Conservation (phyloP, 2,113 vertebrate species). For the Calypte anna region DNA sequence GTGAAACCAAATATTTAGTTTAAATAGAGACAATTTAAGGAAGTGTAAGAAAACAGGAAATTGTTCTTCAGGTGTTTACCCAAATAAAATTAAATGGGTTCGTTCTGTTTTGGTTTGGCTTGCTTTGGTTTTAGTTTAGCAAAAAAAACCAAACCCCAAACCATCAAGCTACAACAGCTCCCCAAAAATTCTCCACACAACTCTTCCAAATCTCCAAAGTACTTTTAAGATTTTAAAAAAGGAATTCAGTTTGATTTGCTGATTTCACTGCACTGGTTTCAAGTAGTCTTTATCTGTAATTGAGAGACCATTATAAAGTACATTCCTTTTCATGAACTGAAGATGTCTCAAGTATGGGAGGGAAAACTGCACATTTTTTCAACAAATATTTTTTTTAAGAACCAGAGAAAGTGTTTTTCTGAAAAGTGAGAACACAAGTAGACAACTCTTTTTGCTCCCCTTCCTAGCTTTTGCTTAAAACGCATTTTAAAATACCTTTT, state of each 20-base stretch:
- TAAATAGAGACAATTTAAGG: neutral
- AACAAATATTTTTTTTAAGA: neutral
- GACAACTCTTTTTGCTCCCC: neutral
- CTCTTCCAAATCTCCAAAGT: neutral
- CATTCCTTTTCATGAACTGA: neutral
- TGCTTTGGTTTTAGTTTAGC: neutral
- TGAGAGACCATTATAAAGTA: neutral
- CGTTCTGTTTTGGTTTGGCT: neutral
- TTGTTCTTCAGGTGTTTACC: neutral
- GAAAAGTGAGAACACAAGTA: neutral
- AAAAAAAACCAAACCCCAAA: neutral
- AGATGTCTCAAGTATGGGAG: neutral
- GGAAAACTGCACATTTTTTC: fast-evolving
- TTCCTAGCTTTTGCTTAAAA: neutral
- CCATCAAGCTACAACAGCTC: neutral
- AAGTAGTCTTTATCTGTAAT: neutral
- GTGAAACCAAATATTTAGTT: neutral
- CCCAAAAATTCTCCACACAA: neutral
- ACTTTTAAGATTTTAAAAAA: neutral
- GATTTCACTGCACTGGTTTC: neutral
- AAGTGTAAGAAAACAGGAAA: neutral
- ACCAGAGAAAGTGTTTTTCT: neutral
- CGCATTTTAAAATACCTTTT: neutral
- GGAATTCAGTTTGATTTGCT: neutral
- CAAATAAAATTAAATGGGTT: neutral